Evolutionary conservation across 1,140 invertebrate genomes (phyloP), one percentile per base, ranked within the genome.

Genomic region (Tribolium castaneum): DNA sequence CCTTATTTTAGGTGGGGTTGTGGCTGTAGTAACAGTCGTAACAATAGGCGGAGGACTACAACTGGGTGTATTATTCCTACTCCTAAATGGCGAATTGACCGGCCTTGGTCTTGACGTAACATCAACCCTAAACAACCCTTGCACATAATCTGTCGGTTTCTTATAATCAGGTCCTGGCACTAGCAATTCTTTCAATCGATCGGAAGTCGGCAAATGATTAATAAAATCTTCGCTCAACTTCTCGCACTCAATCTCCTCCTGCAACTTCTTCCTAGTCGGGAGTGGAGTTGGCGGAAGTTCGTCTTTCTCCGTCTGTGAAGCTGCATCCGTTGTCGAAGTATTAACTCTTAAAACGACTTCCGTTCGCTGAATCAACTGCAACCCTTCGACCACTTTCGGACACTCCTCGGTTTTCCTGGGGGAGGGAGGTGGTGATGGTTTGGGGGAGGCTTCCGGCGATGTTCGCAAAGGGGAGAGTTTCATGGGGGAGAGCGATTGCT

Each of bases 221-320:
- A 92, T 92, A 52, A 96, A 88, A 83, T 95, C 93, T 78, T 92
- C 85, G 14, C 93, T 93, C 70, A 95, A 88, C 80, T 92, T 88
- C 81, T 96, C 94, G 87, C 93, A 95, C 79, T 95, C 94, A 75
- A 95, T 90, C 86, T 96, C 95, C 83, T 95, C 94, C 62, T 92
- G 90, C 10, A 92, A 87, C 66, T 93, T 93, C 66, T 87, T 86
- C 6, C 87, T 86, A 39, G 88, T 86, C 2, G 84, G 86, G 6
- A 87, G 79, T 1, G 86, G 86, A 2, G 82, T 84, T 7, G 82
- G 79, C 6, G 84, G 80, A 12, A 84, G 35, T 78, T 84, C 82
- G 52, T 86, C 86, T 76, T 86, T 87, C 78, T 92, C 91, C 0
- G 91, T 93, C 81, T 92, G 91, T 10, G 90, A 91, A 6, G 90